phyloP scores from a whole-genome alignment of 2,113 vertebrate species.

The Syrmaticus mikado region DNA sequence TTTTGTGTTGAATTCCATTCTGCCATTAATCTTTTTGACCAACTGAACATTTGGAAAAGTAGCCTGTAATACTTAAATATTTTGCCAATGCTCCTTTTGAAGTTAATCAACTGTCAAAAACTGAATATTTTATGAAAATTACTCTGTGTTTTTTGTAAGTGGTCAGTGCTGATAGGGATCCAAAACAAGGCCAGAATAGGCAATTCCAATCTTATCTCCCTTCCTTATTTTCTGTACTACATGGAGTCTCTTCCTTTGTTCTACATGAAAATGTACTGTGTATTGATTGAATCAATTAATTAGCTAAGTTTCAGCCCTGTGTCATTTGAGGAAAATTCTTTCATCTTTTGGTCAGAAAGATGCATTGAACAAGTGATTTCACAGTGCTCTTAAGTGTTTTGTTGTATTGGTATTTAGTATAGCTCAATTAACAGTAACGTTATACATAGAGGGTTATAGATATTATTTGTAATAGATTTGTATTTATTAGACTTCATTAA shows the following conservation, averaged over 20 bases:
- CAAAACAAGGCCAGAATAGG: neutral
- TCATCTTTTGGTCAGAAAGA: neutral
- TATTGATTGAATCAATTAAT: neutral
- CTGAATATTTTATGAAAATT: neutral
- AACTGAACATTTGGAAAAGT: conserved; percentile 9
- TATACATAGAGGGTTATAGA: neutral
- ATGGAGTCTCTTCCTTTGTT: neutral
- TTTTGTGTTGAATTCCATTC: neutral
- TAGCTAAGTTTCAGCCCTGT: neutral
- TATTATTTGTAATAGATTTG: neutral
- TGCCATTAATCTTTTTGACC: neutral
- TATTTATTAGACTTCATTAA: neutral
- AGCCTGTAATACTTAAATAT: neutral
- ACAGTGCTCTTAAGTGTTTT: neutral
- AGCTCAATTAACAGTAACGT: neutral
- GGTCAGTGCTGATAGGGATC: neutral
- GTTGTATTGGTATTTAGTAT: neutral
- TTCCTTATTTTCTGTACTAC: neutral
- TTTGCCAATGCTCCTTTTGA: neutral
- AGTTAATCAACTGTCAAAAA: neutral
- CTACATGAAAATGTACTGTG: neutral
- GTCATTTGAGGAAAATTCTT: neutral
- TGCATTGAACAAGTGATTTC: neutral
- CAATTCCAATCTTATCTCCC: neutral
- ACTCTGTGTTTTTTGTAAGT: neutral